These are phyloP conservation scores for Sarcophaga peregrina DNA, from an alignment of 1,140 invertebrate genomes.

Conservation along the genomic window DNA sequence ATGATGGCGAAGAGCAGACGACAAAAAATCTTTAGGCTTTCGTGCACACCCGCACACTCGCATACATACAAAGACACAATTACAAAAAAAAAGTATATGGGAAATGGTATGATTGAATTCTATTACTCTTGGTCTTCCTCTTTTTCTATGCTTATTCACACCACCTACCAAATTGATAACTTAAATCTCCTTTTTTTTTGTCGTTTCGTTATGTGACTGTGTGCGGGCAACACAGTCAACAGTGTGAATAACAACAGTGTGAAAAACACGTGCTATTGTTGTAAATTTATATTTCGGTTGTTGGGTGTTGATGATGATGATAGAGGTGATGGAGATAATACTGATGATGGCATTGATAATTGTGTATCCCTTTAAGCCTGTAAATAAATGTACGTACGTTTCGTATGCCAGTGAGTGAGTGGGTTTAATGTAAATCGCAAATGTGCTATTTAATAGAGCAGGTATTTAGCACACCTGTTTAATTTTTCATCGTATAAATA, in stretches of 20 bases:
- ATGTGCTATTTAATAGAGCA: background rate
- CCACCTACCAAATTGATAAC: too few relatives aligned
- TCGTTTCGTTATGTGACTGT: too few relatives aligned
- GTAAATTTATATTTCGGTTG: background rate
- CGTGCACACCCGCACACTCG: background rate
- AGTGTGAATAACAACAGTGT: background rate
- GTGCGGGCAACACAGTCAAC: too few relatives aligned
- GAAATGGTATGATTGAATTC: background rate
- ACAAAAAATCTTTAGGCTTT: too few relatives aligned
- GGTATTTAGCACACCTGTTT: slow-evolving; percentile 37
- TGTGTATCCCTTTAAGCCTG: too few relatives aligned
- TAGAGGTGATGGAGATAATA: background rate
- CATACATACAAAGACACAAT: background rate
- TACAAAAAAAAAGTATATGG: background rate
- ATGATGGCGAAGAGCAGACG: background rate
- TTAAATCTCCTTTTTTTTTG: too few relatives aligned
- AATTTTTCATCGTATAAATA: slow-evolving; percentile 22
- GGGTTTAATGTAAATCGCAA: background rate
- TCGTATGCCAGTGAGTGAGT: background rate
- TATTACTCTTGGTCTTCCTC: background rate
- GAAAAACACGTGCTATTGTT: slow-evolving; percentile 12
- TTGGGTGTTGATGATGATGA: slow-evolving; percentile 32
- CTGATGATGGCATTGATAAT: too few relatives aligned
- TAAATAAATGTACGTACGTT: background rate
- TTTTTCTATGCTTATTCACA: too few relatives aligned